These are phyloP conservation scores for Mamestra brassicae DNA, from an alignment of 2,888 invertebrate species.

Conservation along the genomic window DNA sequence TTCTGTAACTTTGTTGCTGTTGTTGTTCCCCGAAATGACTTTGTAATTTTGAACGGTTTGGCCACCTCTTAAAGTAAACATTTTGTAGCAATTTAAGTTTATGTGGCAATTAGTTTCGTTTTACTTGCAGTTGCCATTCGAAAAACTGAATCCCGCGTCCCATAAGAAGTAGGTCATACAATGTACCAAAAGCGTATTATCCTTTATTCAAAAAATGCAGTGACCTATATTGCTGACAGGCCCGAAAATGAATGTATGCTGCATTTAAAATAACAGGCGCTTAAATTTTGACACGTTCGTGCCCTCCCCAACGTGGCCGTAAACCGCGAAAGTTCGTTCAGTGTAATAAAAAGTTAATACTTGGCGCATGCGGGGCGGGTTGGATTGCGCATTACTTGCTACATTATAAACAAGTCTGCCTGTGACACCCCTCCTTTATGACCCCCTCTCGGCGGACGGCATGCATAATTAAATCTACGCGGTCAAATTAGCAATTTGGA, in stretches of 20 bases:
- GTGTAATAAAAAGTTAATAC: constrained; percentile 89
- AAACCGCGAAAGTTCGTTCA: constrained; percentile 86
- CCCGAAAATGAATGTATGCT: constrained; percentile 60
- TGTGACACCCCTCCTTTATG: constrained; percentile 88
- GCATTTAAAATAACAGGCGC: constrained; percentile 70
- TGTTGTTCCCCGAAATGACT: constrained; percentile 11
- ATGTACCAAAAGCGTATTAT: constrained; percentile 13
- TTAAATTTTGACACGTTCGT: constrained; percentile 77
- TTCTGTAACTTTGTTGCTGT: constrained; percentile 44
- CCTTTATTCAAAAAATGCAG: constrained; percentile 54
- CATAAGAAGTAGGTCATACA: constrained; percentile 3
- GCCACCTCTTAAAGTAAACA: background rate
- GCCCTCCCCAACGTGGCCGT: constrained; percentile 78
- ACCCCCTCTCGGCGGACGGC: constrained; percentile 84
- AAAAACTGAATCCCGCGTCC: background rate
- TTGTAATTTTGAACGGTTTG: constrained; percentile 28
- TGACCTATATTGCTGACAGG: constrained; percentile 55
- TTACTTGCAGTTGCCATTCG: constrained; percentile 4
- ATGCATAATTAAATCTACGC: constrained; percentile 91
- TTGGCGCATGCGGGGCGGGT: constrained; percentile 81
- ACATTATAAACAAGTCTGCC: constrained; percentile 89
- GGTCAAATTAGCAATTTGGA: constrained; percentile 90
- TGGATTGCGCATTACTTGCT: constrained; percentile 88
- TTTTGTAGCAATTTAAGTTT: constrained; percentile 22
- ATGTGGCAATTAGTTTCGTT: background rate